phyloP scores from a whole-genome alignment of 2,113 vertebrate species.

The Tychaedon coryphoeus region DNA sequence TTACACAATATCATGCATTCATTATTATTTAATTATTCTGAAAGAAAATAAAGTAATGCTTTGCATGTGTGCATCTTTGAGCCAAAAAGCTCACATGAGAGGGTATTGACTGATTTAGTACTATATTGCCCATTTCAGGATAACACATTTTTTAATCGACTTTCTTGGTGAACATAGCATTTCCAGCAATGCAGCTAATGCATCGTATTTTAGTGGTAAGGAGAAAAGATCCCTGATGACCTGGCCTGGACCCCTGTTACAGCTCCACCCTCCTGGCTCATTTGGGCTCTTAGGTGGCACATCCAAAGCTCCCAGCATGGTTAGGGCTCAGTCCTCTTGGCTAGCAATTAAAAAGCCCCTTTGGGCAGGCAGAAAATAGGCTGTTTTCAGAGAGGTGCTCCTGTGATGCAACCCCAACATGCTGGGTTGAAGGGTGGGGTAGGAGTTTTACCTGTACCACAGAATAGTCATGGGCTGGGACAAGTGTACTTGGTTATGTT shows the following conservation, averaged over 20 bases:
- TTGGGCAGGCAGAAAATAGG: background rate
- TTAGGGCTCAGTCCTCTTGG: background rate
- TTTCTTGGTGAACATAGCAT: background rate
- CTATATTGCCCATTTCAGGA: background rate
- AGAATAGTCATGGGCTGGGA: background rate
- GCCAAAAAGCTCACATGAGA: background rate
- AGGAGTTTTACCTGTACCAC: background rate
- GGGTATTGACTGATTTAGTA: background rate
- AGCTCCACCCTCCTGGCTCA: background rate
- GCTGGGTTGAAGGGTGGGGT: background rate
- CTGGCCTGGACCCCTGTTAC: background rate
- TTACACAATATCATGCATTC: background rate
- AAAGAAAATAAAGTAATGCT: background rate
- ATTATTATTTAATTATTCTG: background rate
- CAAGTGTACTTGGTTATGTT: background rate
- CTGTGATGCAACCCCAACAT: background rate
- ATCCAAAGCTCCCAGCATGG: background rate
- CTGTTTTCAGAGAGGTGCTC: background rate
- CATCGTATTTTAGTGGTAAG: background rate
- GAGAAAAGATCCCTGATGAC: fast-evolving
- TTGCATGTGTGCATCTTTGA: background rate
- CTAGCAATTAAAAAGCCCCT: background rate
- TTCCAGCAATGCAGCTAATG: background rate
- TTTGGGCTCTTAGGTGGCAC: background rate
- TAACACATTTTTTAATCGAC: background rate